phyloP scores from a whole-genome alignment of 1,140 invertebrate genomes.

The Stenopsyche tienmushanensis region DNA sequence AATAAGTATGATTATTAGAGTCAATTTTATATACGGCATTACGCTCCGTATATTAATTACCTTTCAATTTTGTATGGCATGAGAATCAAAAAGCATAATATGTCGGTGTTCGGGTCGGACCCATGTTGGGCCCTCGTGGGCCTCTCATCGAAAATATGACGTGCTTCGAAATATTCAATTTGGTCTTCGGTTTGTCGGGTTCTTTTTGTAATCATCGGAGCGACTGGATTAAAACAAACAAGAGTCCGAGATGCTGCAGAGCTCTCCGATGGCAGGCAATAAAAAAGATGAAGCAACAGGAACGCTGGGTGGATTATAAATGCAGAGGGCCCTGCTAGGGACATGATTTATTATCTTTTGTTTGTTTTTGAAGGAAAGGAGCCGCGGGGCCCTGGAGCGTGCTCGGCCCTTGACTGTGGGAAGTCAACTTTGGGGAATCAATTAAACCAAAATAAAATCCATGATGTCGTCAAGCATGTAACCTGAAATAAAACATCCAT shows the following conservation, averaged over 20 bases:
- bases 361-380: constrained; percentile 24
- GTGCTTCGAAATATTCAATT: constrained; percentile 24
- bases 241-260: constrained; percentile 5
- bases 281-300: constrained; percentile 20
- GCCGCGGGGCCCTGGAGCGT: not conserved
- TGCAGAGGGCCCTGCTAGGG: not conserved
- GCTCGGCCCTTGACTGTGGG: constrained; percentile 13
- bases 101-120: not conserved
- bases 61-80: constrained; percentile 19
- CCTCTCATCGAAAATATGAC: constrained; percentile 26
- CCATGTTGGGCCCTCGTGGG: constrained; percentile 1
- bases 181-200: not conserved
- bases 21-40: no score
- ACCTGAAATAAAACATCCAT: no score
- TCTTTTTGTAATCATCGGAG: constrained; percentile 10
- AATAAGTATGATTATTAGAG: no score
- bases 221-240: constrained; percentile 24
- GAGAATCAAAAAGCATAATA: constrained; percentile 13
- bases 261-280: constrained; percentile 14
- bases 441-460: not conserved
- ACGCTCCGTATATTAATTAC: constrained; percentile 25
- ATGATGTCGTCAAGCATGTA: no score
- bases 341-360: constrained; percentile 30
- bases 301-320: constrained; percentile 5
- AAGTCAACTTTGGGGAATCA: not conserved